Percentiles rank a stretch among this genome's conserved stretches.
These are phyloP conservation scores for Lycaena phlaeas DNA, from an alignment of 2,888 invertebrate genomes.

Conservation along the genomic window DNA sequence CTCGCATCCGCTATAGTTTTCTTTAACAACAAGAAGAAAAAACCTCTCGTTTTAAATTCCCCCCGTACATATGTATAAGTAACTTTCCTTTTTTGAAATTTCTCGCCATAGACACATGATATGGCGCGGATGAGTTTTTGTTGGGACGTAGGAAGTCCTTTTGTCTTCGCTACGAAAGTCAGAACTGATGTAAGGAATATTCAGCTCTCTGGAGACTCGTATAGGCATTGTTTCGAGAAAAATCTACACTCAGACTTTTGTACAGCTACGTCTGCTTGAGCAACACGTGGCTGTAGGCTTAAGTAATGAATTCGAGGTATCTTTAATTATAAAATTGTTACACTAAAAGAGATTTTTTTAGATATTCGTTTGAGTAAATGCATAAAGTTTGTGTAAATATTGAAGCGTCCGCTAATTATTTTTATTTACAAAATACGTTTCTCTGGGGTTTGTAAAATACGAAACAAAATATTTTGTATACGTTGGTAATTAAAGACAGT, in stretches of 20 bases:
- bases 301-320: conserved; percentile 50
- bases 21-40: conserved; percentile 54
- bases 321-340: conserved; percentile 51
- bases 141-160: conserved; percentile 63
- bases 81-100: conserved; percentile 60
- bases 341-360: no score
- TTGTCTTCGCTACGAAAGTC: conserved; percentile 67
- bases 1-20: conserved; percentile 59
- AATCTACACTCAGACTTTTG: conserved; percentile 57
- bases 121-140: conserved; percentile 70
- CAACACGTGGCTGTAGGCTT: conserved; percentile 53
- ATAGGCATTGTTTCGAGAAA: conserved; percentile 56
- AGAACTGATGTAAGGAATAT: conserved; percentile 66
- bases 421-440: no score
- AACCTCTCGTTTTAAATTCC: conserved; percentile 56
- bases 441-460: no score
- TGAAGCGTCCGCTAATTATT: no score
- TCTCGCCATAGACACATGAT: conserved; percentile 71
- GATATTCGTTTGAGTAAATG: no score
- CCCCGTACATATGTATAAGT: conserved; percentile 41
- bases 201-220: conserved; percentile 39
- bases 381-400: no score
- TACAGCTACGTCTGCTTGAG: conserved; percentile 34
- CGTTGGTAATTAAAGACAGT: no score
- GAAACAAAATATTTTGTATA: no score